A percentile compares a stretch with the other conserved stretches of the same genome.
These are phyloP conservation scores for Boleophthalmus pectinirostris DNA, from an alignment of 2,113 vertebrate genomes.

Conservation along the genomic window DNA sequence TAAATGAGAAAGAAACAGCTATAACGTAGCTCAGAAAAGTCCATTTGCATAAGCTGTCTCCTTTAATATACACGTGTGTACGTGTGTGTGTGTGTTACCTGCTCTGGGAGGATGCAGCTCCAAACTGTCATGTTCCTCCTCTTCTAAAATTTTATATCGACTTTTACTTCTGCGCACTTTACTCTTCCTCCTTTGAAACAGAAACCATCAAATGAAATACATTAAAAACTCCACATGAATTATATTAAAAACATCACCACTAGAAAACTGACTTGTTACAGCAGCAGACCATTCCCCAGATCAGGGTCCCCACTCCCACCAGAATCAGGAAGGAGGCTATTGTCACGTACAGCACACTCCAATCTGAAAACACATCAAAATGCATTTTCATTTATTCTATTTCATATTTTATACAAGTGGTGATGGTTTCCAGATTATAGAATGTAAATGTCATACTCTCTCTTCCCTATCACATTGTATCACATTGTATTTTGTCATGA, in stretches of 20 bases:
- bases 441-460: too few relatives aligned
- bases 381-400: too few relatives aligned
- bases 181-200: slow-evolving; percentile 81
- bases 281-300: slow-evolving; percentile 91
- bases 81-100: slow-evolving; percentile 71
- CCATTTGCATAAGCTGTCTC: too few relatives aligned
- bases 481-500: too few relatives aligned
- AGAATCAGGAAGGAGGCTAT: slow-evolving; percentile 93
- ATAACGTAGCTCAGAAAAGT: too few relatives aligned
- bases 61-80: too few relatives aligned
- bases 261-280: slow-evolving; percentile 87
- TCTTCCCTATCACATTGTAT: too few relatives aligned
- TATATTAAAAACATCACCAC: background rate
- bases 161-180: slow-evolving; percentile 91
- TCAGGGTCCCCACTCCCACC: slow-evolving; percentile 86
- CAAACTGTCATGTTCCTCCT: slow-evolving; percentile 88
- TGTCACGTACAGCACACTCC: slow-evolving; percentile 96
- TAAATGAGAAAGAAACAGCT: too few relatives aligned
- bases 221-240: too few relatives aligned
- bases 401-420: too few relatives aligned
- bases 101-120: slow-evolving; percentile 87
- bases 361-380: slow-evolving; percentile 81
- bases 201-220: background rate
- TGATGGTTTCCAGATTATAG: too few relatives aligned
- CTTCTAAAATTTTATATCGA: slow-evolving; percentile 95